Conservation (phyloP, 2,888 invertebrate genomes). For the Pseudanteris insignis region DNA sequence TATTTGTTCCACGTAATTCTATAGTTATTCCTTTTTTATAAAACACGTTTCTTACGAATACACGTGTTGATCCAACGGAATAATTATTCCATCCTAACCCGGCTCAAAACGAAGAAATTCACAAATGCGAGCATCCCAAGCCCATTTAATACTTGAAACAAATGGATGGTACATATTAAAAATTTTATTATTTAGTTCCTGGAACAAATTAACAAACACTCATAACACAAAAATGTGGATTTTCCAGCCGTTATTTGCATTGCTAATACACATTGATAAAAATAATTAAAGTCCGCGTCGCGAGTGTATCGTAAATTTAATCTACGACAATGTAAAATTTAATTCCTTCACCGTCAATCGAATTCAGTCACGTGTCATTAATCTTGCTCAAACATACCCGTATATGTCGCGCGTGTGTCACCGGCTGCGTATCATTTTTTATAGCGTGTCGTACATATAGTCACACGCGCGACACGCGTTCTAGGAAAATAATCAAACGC, state of each 20-base stretch:
- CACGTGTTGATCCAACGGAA: too few species aligned
- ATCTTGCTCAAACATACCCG: slow-evolving; percentile 24
- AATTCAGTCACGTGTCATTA: slow-evolving; percentile 13
- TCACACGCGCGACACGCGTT: slow-evolving; percentile 14
- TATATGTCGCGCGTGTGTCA: slow-evolving; percentile 8
- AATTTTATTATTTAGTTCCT: too few species aligned
- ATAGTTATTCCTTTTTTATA: too few species aligned
- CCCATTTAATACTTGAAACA: too few species aligned
- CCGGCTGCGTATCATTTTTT: slow-evolving; percentile 15
- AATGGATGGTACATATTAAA: too few species aligned
- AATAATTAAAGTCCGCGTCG: slow-evolving; percentile 6
- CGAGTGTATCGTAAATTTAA: slow-evolving; percentile 10
- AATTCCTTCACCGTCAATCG: slow-evolving; percentile 19
- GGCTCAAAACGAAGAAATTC: too few species aligned
- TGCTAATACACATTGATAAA: slow-evolving; percentile 9
- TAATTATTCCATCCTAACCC: too few species aligned
- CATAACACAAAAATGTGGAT: slow-evolving; percentile 3
- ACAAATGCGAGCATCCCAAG: too few species aligned
- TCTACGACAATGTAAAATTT: slow-evolving; percentile 14
- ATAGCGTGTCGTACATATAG: slow-evolving; percentile 10
- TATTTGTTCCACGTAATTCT: too few species aligned
- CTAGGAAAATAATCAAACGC: slow-evolving; percentile 22
- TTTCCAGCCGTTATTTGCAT: neutral
- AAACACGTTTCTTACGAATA: too few species aligned
- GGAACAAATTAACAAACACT: slow-evolving; percentile 4